These are phyloP conservation scores for Polyergus mexicanus DNA, from an alignment of 1,140 invertebrate species.

Conservation along the genomic window DNA sequence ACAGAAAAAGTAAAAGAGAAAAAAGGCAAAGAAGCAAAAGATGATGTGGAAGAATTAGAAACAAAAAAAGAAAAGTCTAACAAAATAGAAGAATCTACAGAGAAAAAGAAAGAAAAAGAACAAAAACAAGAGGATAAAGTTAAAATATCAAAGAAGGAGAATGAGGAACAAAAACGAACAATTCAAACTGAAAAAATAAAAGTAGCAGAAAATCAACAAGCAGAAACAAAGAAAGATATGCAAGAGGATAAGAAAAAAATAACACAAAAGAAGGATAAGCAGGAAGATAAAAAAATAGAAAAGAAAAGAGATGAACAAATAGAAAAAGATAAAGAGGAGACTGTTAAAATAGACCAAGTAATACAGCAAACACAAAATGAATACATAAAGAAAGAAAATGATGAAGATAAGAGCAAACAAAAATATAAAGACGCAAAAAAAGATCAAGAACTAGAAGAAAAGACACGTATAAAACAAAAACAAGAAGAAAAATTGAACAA, in stretches of 20 bases:
- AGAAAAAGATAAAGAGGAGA: slow-evolving; percentile 56
- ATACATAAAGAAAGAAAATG: slow-evolving; percentile 23
- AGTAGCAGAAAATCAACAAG: slow-evolving; percentile 3
- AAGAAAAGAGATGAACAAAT: slow-evolving; percentile 37
- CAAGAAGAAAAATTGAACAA: slow-evolving; percentile 55
- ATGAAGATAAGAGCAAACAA: background rate
- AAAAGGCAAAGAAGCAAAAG: slow-evolving; percentile 47
- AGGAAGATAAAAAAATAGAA: slow-evolving; percentile 39
- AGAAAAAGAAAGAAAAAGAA: slow-evolving; percentile 54
- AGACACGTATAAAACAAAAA: slow-evolving; percentile 19
- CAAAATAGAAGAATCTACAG: slow-evolving; percentile 49
- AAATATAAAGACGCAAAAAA: slow-evolving; percentile 36
- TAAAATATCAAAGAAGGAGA: slow-evolving; percentile 22
- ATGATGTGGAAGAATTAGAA: slow-evolving; percentile 55
- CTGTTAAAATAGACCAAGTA: slow-evolving; percentile 27
- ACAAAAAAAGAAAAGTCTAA: slow-evolving; percentile 64
- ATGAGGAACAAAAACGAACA: slow-evolving; percentile 19
- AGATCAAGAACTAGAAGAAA: slow-evolving; percentile 22
- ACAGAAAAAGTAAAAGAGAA: slow-evolving; percentile 56
- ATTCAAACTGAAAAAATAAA: slow-evolving; percentile 16
- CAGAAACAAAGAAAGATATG: slow-evolving; percentile 47
- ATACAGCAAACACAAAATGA: slow-evolving; percentile 21
- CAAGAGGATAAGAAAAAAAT: slow-evolving; percentile 23
- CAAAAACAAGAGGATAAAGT: slow-evolving; percentile 37
- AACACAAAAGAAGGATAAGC: slow-evolving; percentile 27